These are phyloP conservation scores for Tetragonula clypearis DNA, from an alignment of 1,140 invertebrate genomes.

Conservation along the genomic window DNA sequence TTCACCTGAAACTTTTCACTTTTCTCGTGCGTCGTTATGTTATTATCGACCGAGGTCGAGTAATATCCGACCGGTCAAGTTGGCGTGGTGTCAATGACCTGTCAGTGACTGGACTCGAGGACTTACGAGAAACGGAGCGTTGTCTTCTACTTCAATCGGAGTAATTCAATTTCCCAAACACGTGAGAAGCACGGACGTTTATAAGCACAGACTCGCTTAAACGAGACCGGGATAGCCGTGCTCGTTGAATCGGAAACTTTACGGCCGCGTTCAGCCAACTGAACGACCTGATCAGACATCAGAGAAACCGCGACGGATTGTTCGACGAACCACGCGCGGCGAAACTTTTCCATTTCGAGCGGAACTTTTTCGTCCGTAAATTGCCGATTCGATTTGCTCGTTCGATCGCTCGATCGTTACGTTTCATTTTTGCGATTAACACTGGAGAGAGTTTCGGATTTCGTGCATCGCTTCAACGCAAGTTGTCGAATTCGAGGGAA, in stretches of 20 bases:
- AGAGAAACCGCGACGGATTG: constrained; percentile 45
- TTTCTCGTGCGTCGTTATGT: constrained; percentile 60
- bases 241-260: constrained; percentile 72
- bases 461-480: background rate
- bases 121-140: background rate
- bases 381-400: too few species aligned
- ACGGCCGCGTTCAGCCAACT: constrained; percentile 65
- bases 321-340: background rate
- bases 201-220: background rate
- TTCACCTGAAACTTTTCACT: constrained; percentile 36
- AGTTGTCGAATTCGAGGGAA: too few species aligned
- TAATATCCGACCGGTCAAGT: constrained; percentile 26
- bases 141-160: background rate
- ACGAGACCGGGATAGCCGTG: background rate
- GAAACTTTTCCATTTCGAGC: too few species aligned
- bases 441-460: background rate
- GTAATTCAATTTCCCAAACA: background rate
- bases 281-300: constrained; percentile 74
- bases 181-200: background rate
- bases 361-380: too few species aligned
- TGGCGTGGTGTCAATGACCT: constrained; percentile 50
- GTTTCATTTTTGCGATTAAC: too few species aligned
- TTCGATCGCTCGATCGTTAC: too few species aligned
- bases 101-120: background rate
- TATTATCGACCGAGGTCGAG: constrained; percentile 60